Percentiles rank a stretch among this genome's conserved stretches.
Evolutionary conservation across 2,888 invertebrate species (phyloP).

Genomic region (Aporophyla nigra): DNA sequence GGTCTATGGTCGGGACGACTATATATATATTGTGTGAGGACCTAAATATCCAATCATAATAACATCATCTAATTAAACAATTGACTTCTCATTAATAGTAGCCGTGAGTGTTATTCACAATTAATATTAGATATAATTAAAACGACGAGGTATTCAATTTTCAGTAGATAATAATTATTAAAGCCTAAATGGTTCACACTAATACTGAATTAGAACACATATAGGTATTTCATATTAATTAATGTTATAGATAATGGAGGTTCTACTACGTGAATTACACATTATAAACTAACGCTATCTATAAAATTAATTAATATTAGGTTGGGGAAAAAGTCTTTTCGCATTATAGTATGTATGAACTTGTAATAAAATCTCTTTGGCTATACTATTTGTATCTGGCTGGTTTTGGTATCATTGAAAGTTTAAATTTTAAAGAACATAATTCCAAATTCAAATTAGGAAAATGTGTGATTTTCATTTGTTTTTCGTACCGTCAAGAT

Average conservation of each 20-base stretch:
- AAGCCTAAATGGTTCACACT: constrained; percentile 44
- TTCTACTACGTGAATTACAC: constrained; percentile 12
- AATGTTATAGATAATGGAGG: constrained; percentile 50
- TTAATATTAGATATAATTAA: constrained; percentile 9
- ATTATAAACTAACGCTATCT: constrained; percentile 20
- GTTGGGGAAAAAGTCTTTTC: too few relatives aligned
- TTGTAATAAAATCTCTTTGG: too few relatives aligned
- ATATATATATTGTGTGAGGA: neutral
- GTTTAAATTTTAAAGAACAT: too few relatives aligned
- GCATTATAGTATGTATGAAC: too few relatives aligned
- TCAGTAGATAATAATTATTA: constrained; percentile 41
- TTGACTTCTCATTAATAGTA: neutral
- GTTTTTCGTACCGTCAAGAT: too few relatives aligned
- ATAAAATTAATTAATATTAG: constrained; percentile 19
- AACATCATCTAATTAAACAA: neutral
- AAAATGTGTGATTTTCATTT: too few relatives aligned
- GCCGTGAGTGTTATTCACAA: constrained; percentile 13
- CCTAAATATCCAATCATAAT: neutral
- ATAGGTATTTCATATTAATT: constrained; percentile 55
- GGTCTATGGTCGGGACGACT: too few relatives aligned
- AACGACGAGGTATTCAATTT: constrained; percentile 17
- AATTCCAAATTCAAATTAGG: too few relatives aligned
- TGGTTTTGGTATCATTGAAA: too few relatives aligned
- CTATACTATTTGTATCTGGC: too few relatives aligned
- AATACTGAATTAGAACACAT: constrained; percentile 27